A percentile compares a stretch with the other conserved stretches of the same genome.
Evolutionary conservation across 2,888 invertebrate genomes (phyloP).

Genomic region (Pheosia gnoma): DNA sequence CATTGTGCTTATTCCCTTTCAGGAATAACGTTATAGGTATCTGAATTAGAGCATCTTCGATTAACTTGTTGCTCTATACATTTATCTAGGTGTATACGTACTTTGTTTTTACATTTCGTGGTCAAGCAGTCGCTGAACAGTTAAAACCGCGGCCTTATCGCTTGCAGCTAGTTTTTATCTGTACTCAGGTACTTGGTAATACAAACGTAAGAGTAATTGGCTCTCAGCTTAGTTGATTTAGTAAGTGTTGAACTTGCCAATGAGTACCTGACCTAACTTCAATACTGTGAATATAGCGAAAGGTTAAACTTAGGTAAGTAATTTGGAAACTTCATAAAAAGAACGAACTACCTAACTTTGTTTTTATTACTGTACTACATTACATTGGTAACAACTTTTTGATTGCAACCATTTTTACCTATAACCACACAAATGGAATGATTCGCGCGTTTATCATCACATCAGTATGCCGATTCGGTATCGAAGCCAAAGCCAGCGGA

Average conservation of each 20-base stretch:
- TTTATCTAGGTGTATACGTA: no score
- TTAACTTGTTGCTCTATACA: no score
- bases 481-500: slow-evolving; percentile 46
- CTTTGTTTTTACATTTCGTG: no score
- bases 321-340: not conserved
- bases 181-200: not conserved
- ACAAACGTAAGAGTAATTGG: not conserved
- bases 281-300: not conserved
- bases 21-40: no score
- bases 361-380: not conserved
- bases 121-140: no score
- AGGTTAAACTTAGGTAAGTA: slow-evolving; percentile 1
- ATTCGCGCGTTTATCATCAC: slow-evolving; percentile 28
- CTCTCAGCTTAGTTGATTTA: not conserved
- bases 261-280: not conserved
- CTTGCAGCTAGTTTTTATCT: no score
- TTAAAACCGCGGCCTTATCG: no score
- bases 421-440: slow-evolving; percentile 30
- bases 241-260: not conserved
- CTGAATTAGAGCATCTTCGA: no score
- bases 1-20: no score
- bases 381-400: not conserved
- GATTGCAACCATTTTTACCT: not conserved
- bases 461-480: slow-evolving; percentile 16
- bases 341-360: not conserved